Evolutionary conservation across 2,797 vertebrate species (phyloP), one percentile per base, ranked within the genome.

Genomic region (Lithobates sylvaticus): DNA sequence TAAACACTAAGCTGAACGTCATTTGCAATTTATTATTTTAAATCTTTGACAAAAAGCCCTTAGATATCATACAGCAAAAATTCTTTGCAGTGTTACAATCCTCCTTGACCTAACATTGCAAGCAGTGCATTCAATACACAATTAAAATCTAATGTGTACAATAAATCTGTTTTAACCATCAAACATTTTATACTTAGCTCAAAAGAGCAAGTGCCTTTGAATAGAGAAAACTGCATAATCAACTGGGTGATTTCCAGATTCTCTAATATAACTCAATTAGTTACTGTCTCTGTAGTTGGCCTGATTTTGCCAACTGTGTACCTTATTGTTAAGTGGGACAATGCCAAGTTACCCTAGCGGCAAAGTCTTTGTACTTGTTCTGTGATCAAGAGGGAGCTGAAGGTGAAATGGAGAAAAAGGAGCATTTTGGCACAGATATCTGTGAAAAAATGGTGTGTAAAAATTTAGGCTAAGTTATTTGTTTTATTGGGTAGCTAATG

Each of bases 251-350:
- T 88, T 91, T 93, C 92, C 91, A 91, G 82, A 88, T 89, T 89
- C 88, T 88, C 88, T 91, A 91, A 91, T 92, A 92, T 50, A 83
- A 85, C 89, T 93, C 91, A 92, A 86, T 93, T 91, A 93, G 88
- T n/a, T 77, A 91, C 69, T 81, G 75, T 83, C 61, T 82, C 86
- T 42, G 87, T 84, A 44, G 73, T 65, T 82, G 83, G 69, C 72
- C 65, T 84, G 70, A 70, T 88, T 90, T 91, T 92, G 86, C 88
- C 90, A 93, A 84, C 34, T 58, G 3, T 67, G 44, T 0, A 0
- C 70, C 87, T 88, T 84, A 82, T 70, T 88, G 84, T 78, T 88
- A 74, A 81, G 87, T 90, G 64, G 84, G 88, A 82, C 88, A 88
- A 84, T 76, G 88, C 76, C 90, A 92, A 89, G 90, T 81, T 83